A percentile compares a stretch with the other conserved stretches of the same genome.
These are phyloP conservation scores for Xiphorhynchus elegans DNA, from an alignment of 2,113 vertebrate genomes.

Conservation along the genomic window DNA sequence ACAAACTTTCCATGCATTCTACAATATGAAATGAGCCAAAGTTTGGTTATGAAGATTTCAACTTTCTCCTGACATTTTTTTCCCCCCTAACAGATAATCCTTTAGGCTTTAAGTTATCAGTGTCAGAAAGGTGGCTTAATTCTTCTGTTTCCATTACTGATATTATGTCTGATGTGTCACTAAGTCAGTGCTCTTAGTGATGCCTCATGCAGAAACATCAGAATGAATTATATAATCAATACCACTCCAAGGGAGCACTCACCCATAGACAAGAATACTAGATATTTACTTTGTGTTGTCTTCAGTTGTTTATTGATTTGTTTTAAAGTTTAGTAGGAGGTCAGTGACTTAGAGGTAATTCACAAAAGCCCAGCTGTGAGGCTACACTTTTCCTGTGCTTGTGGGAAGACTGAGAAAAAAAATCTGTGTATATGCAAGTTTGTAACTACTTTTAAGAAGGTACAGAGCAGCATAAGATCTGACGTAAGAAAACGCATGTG, in stretches of 20 bases:
- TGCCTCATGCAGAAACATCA: neutral
- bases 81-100: neutral
- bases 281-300: neutral
- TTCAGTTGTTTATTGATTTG: neutral
- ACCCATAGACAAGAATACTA: neutral
- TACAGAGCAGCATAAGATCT: neutral
- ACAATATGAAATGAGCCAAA: neutral
- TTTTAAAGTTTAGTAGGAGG: neutral
- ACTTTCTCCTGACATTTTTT: neutral
- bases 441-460: neutral
- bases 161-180: neutral
- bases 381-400: neutral
- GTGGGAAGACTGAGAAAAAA: neutral
- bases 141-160: neutral
- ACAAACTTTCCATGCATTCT: neutral
- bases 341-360: neutral
- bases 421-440: rapidly evolving
- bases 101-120: neutral
- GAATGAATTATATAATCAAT: neutral
- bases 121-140: neutral
- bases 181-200: neutral
- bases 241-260: neutral
- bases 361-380: neutral
- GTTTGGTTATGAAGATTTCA: neutral
- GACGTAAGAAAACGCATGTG: neutral